phyloP scores from a whole-genome alignment of 2,888 invertebrate species.

The Geophilus truncorum region DNA sequence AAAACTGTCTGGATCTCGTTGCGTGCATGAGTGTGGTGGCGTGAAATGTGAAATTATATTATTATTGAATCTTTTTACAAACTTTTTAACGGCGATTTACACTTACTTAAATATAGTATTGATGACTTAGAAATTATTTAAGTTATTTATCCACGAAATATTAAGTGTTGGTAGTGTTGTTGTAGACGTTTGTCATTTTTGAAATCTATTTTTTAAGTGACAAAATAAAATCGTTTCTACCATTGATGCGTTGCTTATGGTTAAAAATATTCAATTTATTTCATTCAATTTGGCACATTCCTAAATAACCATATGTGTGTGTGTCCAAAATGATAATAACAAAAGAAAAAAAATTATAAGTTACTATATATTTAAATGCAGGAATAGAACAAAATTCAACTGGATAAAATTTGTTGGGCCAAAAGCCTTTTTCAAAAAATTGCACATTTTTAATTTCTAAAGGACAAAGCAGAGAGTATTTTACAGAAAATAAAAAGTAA shows the following conservation, averaged over 20 bases:
- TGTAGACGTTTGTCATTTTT: background rate
- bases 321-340: slow-evolving; percentile 3
- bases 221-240: background rate
- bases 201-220: background rate
- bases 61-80: background rate
- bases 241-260: background rate
- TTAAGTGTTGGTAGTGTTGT: background rate
- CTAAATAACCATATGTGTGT: background rate
- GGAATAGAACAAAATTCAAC: slow-evolving; percentile 2
- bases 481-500: background rate
- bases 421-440: background rate
- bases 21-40: background rate
- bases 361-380: slow-evolving; percentile 9
- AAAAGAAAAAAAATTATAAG: slow-evolving; percentile 7
- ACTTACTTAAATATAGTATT: background rate
- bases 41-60: background rate
- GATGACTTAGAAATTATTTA: background rate
- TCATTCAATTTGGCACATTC: slow-evolving; percentile 1
- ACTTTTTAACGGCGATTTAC: background rate
- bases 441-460: background rate
- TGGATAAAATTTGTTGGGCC: background rate
- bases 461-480: slow-evolving; percentile 24
- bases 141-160: slow-evolving; percentile 7
- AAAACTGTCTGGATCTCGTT: background rate
- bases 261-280: slow-evolving; percentile 25